These are phyloP conservation scores for Drosophila lacertosa DNA, from an alignment of 1,140 invertebrate genomes.

Conservation along the genomic window DNA sequence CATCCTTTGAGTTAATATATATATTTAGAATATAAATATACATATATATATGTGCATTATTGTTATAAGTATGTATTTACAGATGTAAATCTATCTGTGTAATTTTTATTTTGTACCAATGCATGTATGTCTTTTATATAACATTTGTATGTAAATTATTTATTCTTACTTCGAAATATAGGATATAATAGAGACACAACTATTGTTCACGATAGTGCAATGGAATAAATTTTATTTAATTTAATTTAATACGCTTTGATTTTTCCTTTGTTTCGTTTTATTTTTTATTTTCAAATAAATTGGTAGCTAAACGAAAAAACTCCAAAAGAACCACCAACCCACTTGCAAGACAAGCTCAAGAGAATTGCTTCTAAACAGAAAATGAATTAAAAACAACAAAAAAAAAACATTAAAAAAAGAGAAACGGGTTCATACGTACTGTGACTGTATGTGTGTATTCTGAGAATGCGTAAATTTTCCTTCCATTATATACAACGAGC, in stretches of 20 bases:
- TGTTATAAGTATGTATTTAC: constrained; percentile 32
- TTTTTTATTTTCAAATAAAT: background rate
- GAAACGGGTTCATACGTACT: background rate
- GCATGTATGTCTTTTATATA: constrained; percentile 4
- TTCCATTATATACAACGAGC: constrained; percentile 36
- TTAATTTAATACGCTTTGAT: constrained; percentile 1
- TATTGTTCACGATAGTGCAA: constrained; percentile 37
- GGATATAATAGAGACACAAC: constrained; percentile 14
- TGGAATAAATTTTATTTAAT: constrained; percentile 45
- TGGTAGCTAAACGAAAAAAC: background rate
- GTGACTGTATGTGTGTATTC: background rate
- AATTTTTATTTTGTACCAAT: constrained; percentile 11
- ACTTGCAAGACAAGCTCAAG: no score
- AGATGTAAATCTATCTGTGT: constrained; percentile 2
- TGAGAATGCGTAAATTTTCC: constrained; percentile 9
- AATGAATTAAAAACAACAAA: background rate
- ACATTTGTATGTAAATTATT: constrained; percentile 41
- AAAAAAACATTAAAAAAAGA: background rate
- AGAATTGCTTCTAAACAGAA: no score
- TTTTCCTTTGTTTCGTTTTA: constrained; percentile 7
- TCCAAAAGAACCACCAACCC: no score
- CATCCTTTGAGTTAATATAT: constrained; percentile 5
- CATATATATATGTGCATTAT: constrained; percentile 26
- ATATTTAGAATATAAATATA: background rate
- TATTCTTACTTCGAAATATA: constrained; percentile 22